Evolutionary conservation across 2,888 invertebrate genomes (phyloP).

Genomic region (Gisinianus flammeolus): DNA sequence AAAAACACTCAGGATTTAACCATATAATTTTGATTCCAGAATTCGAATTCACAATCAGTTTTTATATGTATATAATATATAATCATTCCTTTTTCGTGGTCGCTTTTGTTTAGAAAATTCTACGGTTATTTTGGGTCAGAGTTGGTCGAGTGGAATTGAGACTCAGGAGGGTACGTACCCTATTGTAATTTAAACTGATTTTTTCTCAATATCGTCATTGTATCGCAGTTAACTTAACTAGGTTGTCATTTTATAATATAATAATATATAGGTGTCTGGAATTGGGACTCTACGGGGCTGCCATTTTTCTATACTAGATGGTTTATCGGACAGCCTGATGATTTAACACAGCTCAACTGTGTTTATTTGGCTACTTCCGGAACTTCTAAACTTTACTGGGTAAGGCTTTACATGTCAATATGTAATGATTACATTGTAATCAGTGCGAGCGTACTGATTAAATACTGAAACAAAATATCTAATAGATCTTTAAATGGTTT

Average conservation of each 20-base stretch:
- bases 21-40: background rate
- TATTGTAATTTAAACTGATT: too few species aligned
- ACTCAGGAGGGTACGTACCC: slow-evolving; percentile 39
- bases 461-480: background rate
- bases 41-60: background rate
- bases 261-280: slow-evolving; percentile 44
- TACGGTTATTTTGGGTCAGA: slow-evolving; percentile 23
- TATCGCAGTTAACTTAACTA: too few species aligned
- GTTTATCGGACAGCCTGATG: slow-evolving; percentile 56
- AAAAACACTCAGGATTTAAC: too few species aligned
- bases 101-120: slow-evolving; percentile 18
- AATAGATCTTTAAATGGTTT: background rate
- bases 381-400: slow-evolving; percentile 46
- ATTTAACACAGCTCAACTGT: slow-evolving; percentile 46
- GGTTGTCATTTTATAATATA: too few species aligned
- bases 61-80: background rate
- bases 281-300: slow-evolving; percentile 43
- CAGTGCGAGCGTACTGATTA: background rate
- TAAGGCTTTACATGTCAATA: background rate
- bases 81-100: background rate
- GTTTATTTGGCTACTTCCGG: slow-evolving; percentile 46
- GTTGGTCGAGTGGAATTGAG: slow-evolving; percentile 50
- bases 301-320: slow-evolving; percentile 53
- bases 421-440: too few species aligned
- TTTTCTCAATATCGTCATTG: too few species aligned